Evolutionary conservation across 2,888 invertebrate genomes (phyloP).

Genomic region (Trypoxylon attenuatum): DNA sequence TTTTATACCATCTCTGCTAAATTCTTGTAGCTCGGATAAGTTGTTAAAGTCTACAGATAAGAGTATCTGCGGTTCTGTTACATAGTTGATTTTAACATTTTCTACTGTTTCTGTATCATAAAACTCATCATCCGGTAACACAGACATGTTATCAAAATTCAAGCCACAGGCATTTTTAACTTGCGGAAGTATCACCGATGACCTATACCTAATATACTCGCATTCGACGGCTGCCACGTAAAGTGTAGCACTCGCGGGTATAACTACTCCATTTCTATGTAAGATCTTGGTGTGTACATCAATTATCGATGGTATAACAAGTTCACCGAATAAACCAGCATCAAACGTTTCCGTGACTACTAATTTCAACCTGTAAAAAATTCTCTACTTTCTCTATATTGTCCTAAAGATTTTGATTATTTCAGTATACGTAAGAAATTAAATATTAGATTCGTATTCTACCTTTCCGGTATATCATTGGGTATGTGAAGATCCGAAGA

Average conservation of each 20-base stretch:
- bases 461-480: constrained; percentile 76
- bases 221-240: constrained; percentile 81
- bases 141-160: constrained; percentile 66
- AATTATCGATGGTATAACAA: constrained; percentile 79
- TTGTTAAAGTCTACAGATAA: constrained; percentile 81
- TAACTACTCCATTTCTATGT: constrained; percentile 72
- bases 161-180: constrained; percentile 38
- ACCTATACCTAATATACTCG: constrained; percentile 61
- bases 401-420: no score
- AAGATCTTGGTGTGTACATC: constrained; percentile 83
- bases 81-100: constrained; percentile 76
- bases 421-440: not conserved
- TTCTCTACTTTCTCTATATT: not conserved
- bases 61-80: constrained; percentile 78
- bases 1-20: constrained; percentile 69
- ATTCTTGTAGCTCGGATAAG: constrained; percentile 70
- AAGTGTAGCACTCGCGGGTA: constrained; percentile 80
- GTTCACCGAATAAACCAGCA: constrained; percentile 87
- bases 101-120: constrained; percentile 84
- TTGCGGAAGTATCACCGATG: constrained; percentile 49
- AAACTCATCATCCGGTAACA: constrained; percentile 75
- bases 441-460: not conserved
- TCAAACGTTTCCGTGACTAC: constrained; percentile 88
- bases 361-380: constrained; percentile 75
- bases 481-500: constrained; percentile 78